Evolutionary conservation across 2,888 invertebrate genomes (phyloP), one percentile per base, ranked within the genome.

Genomic region (Scaptomyza polygonia): DNA sequence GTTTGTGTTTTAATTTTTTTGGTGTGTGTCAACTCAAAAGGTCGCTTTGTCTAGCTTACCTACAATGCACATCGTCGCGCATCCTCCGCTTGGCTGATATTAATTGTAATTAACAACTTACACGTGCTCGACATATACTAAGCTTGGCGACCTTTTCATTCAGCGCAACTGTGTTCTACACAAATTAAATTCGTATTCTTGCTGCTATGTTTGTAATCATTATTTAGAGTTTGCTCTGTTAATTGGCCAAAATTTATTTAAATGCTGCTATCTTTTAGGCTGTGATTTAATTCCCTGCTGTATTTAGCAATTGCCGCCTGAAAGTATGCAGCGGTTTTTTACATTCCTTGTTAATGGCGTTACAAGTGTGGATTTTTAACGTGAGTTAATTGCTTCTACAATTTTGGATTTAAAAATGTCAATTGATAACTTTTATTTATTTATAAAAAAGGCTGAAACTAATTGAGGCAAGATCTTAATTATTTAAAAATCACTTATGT

Each of bases 91-190:
- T 16, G 48, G 39, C 34, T 9, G 30, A 40, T 64, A 73, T 73
- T 74, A 72, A 72, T 79, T 86, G 78, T 84, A 82, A 88, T 88
- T 88, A 88, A 78, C 79, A 87, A 88, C 72, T 75, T 82, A 80
- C 86, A 82, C 67, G 77, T 77, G 74, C 66, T 64, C 36, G 52
- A 64, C 67, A 66, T 72, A 62, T 53, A 67, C 53, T 52, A 49
- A 70, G 64, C 54, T n/a, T 16, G 8, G 9, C 54, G 67, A 86
- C 72, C 72, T 76, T 39, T 39, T 61, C 62, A 44, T 48, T 52
- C 53, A 40, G 8, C 52, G 14, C 36, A 25, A 32, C 43, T 39
- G 30, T 53, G 43, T 45, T 18, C 47, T 21, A 25, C 9, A 18
- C 34, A 40, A 42, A 39, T 52, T 52, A 47, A 27, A 7, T 39